phyloP scores from a whole-genome alignment of 2,888 invertebrate genomes.

The Adelognathus sp. region DNA sequence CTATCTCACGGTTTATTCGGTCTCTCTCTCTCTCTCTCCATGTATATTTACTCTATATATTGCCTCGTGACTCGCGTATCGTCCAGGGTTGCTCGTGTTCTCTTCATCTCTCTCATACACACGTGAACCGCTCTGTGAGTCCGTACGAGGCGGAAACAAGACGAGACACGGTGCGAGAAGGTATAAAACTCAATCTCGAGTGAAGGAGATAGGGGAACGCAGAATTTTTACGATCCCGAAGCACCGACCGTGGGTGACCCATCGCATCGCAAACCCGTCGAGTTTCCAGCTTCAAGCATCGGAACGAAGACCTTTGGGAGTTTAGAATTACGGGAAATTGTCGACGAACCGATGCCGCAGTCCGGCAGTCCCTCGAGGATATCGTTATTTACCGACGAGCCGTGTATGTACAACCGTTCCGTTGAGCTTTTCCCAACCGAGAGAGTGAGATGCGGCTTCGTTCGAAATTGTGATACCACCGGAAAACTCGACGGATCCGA shows the following conservation, averaged over 20 bases:
- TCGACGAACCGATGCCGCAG: slow-evolving; percentile 33
- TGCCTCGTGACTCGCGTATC: slow-evolving; percentile 51
- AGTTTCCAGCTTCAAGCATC: slow-evolving; percentile 12
- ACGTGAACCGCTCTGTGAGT: no score
- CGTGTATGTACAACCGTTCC: slow-evolving; percentile 24
- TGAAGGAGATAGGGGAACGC: slow-evolving; percentile 24
- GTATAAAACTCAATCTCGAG: slow-evolving; percentile 38
- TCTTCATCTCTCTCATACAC: slow-evolving; percentile 11
- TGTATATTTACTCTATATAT: slow-evolving; percentile 41
- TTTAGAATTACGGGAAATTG: slow-evolving; percentile 52
- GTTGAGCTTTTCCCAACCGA: slow-evolving; percentile 3
- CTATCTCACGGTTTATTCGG: no score
- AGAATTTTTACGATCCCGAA: slow-evolving; percentile 49
- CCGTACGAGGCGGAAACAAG: slow-evolving; percentile 29
- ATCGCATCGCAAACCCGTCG: neutral
- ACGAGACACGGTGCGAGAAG: slow-evolving; percentile 35
- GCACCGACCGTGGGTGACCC: slow-evolving; percentile 25
- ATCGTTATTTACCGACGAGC: slow-evolving; percentile 40
- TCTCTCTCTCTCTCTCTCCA: neutral
- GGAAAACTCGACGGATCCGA: neutral
- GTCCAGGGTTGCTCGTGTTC: slow-evolving; percentile 55
- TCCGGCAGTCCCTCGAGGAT: slow-evolving; percentile 43
- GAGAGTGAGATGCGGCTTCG: no score
- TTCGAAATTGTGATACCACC: slow-evolving; percentile 30
- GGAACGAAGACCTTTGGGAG: slow-evolving; percentile 30